phyloP scores from a whole-genome alignment of 2,888 invertebrate species.

The Geophilus truncorum region DNA sequence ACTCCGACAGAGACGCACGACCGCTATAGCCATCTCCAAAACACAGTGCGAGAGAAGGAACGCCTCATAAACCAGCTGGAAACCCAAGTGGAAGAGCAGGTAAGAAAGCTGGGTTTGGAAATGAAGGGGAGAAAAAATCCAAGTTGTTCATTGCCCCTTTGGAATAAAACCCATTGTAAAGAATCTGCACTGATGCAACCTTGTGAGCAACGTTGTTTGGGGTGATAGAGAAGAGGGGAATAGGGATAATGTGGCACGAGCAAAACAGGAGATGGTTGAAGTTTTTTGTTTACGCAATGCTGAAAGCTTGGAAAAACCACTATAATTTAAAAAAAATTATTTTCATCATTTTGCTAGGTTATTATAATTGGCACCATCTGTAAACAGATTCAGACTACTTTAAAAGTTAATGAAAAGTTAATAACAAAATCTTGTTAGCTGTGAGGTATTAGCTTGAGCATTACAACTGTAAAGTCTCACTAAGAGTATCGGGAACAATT shows the following conservation, averaged over 20 bases:
- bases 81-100: conserved; percentile 81
- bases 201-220: not conserved
- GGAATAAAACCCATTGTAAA: not conserved
- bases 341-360: no score
- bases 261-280: no score
- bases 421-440: no score
- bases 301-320: no score
- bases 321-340: no score
- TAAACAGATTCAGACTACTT: no score
- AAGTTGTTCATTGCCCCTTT: not conserved
- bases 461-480: not conserved
- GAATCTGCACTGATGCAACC: not conserved
- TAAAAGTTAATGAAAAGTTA: no score
- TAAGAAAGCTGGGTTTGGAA: conserved; percentile 44
- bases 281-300: no score
- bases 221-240: not conserved
- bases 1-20: conserved; percentile 44
- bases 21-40: conserved; percentile 41
- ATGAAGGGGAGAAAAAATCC: not conserved
- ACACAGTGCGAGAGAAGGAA: conserved; percentile 52
- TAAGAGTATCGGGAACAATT: not conserved
- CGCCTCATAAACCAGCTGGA: conserved; percentile 65
- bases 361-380: no score
- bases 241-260: no score
- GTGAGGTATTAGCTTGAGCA: no score